Percentiles rank a stretch among this genome's conserved stretches.
Conservation (phyloP, 2,888 invertebrate species). For the Pristionchus exspectatus region DNA sequence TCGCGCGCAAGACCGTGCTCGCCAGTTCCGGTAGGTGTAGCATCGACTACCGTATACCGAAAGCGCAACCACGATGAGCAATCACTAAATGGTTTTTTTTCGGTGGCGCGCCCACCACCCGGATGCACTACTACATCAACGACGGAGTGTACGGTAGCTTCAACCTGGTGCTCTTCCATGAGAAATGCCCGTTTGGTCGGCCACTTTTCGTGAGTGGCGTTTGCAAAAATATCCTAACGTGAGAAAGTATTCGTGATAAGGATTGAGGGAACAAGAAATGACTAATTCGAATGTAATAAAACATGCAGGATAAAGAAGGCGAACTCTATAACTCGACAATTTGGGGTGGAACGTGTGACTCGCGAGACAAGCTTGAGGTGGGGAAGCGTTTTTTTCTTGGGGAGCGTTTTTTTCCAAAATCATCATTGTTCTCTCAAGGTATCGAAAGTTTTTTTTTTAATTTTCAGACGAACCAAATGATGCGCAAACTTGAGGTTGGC, state of each 20-base stretch:
- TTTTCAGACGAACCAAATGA: slow-evolving; percentile 64
- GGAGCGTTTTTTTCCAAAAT: slow-evolving; percentile 79
- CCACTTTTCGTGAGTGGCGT: slow-evolving; percentile 84
- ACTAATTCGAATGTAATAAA: too few relatives aligned
- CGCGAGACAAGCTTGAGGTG: slow-evolving; percentile 86
- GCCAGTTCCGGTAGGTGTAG: slow-evolving; percentile 61
- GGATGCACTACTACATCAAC: slow-evolving; percentile 95
- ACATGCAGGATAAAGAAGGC: slow-evolving; percentile 46
- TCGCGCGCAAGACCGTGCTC: slow-evolving; percentile 82
- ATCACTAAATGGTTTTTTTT: background rate
- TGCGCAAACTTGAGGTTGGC: slow-evolving; percentile 88
- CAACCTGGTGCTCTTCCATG: slow-evolving; percentile 90
- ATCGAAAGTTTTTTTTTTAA: background rate
- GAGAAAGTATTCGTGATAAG: too few relatives aligned
- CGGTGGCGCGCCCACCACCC: slow-evolving; percentile 66
- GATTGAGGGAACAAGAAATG: too few relatives aligned
- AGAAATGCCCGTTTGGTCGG: slow-evolving; percentile 89
- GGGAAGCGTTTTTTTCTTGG: slow-evolving; percentile 78
- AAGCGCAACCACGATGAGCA: slow-evolving; percentile 71
- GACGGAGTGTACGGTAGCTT: slow-evolving; percentile 99
- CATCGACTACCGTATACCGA: slow-evolving; percentile 81
- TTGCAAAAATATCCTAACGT: background rate
- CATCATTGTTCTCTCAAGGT: too few relatives aligned
- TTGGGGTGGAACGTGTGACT: slow-evolving; percentile 95
- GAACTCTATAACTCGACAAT: slow-evolving; percentile 79